Evolutionary conservation across 2,797 vertebrate genomes (phyloP).

Genomic region (Hipposideros larvatus): DNA sequence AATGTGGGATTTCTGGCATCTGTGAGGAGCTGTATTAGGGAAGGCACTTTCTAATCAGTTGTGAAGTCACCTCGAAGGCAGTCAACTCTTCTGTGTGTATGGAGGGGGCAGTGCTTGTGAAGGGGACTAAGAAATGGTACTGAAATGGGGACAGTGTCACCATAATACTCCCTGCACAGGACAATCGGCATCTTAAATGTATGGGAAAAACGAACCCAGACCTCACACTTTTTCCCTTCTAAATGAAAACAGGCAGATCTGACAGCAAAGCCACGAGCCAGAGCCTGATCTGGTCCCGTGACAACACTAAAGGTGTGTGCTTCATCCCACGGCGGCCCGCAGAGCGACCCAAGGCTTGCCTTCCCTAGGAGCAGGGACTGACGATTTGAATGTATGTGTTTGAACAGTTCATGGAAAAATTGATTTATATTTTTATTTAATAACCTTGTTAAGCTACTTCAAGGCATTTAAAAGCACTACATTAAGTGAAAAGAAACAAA

Average conservation of each 20-base stretch:
- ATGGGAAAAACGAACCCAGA: not conserved
- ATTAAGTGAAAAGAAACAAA: not conserved
- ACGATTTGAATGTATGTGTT: not conserved
- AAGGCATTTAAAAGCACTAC: slow-evolving; percentile 3
- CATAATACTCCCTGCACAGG: not conserved
- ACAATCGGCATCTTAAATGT: not conserved
- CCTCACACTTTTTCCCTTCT: not conserved
- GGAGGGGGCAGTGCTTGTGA: not conserved
- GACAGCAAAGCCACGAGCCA: not conserved
- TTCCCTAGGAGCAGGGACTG: not conserved
- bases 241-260: not conserved
- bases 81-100: not conserved
- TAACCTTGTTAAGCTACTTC: not conserved
- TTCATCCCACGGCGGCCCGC: not conserved
- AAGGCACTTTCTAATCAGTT: not conserved
- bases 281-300: not conserved
- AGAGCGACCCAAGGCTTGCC: not conserved
- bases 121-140: not conserved
- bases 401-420: not conserved
- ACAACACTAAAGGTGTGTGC: not conserved
- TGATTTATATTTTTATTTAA: not conserved
- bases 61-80: not conserved
- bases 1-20: slow-evolving; percentile 22
- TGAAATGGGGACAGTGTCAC: not conserved
- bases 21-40: not conserved